Conservation (phyloP, 2,113 vertebrate species). For the Origma solitaria region DNA sequence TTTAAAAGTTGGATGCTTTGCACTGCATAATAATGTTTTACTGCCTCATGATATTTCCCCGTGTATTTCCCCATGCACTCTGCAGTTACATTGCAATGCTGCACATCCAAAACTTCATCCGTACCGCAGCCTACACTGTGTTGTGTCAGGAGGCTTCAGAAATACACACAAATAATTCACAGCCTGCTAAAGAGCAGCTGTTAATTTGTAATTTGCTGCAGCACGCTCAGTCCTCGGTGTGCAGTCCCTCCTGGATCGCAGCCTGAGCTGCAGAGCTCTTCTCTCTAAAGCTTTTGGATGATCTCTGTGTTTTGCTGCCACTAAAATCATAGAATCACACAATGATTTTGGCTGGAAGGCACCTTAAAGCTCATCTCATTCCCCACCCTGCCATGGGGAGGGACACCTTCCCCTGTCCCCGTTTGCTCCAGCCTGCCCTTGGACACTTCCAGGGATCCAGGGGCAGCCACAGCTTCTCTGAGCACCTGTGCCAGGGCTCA, state of each 20-base stretch:
- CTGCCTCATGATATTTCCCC: not conserved
- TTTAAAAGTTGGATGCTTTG: not conserved
- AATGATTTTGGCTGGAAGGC: not conserved
- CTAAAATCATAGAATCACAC: not conserved
- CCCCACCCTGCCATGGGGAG: not conserved
- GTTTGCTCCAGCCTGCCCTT: rapidly evolving
- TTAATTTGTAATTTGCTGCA: not conserved
- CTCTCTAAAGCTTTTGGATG: not conserved
- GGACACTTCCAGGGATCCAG: not conserved
- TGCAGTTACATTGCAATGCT: not conserved
- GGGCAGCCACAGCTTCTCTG: not conserved
- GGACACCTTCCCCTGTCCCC: not conserved
- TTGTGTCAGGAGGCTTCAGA: not conserved
- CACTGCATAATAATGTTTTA: not conserved
- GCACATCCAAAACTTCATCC: not conserved
- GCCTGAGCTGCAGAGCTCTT: not conserved
- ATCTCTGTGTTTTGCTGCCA: not conserved
- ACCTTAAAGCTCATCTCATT: not conserved
- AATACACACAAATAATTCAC: not conserved
- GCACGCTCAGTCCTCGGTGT: not conserved
- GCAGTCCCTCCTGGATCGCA: not conserved
- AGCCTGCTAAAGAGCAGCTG: not conserved
- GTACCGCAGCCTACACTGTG: not conserved
- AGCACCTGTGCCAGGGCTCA: not conserved
- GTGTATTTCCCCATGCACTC: not conserved